Evolutionary conservation across 1,140 invertebrate genomes (phyloP), one percentile per base, ranked within the genome.

Genomic region (Euura lappo): DNA sequence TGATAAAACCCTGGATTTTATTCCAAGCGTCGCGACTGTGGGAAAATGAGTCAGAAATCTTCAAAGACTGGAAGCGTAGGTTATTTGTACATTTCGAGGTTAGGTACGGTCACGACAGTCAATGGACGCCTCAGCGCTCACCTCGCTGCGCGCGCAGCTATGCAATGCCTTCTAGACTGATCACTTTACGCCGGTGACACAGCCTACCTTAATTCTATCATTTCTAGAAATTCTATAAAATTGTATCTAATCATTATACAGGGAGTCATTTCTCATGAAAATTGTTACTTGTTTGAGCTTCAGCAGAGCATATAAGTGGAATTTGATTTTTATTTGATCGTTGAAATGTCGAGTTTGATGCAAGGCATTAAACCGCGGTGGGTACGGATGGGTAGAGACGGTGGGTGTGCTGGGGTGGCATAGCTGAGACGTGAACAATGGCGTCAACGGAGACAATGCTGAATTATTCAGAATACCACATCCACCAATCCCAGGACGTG

Each of bases 401-500:
- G 8, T 8, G n/a, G 51, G 13, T 60, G 51, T 60, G 5, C 51
- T 28, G 28, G 28, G 28, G 28, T 28, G 28, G 28, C 13, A 8
- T 60, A n/a, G 51, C 8, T 60, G 51, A 86, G 84, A 86, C 80
- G 79, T 83, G 83, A 82, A 86, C 85, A 86, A 86, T 86, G 83
- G 85, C 84, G 86, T 83, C 77, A 81, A 81, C 65, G 71, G 83
- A 83, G 82, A 87, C 85, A 87, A 87, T 87, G 81, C 81, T 79
- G 81, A 87, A 86, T 87, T 82, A 83, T 83, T 83, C 82, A 82
- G 84, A 87, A 85, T 86, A 81, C 77, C 82, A 86, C 86, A 86
- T 86, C 79, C 79, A 79, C 28, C 80, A 79, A 81, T 85, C 79
- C 28, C 82, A 81, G 81, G 5, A 6, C 8, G 51, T 6, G 8